A percentile compares a stretch with the other conserved stretches of the same genome.
Conservation (phyloP, 2,888 invertebrate genomes). For the Parnassius apollo region DNA sequence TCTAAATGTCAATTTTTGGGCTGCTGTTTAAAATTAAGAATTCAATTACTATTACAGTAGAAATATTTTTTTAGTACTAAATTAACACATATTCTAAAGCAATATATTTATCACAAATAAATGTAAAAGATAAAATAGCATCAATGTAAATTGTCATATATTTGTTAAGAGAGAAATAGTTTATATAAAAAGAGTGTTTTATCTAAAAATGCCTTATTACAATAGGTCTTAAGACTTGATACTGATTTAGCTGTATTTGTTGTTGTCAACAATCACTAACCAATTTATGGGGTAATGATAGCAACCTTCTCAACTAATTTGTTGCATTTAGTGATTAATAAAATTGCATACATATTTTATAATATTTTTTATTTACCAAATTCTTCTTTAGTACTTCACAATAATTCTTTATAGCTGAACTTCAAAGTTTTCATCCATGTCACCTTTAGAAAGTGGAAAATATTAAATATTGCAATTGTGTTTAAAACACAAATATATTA, state of each 20-base stretch:
- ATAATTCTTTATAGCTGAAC: conserved; percentile 30
- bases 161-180: conserved; percentile 71
- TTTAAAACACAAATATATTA: conserved; percentile 1
- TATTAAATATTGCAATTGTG: neutral
- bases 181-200: conserved; percentile 78
- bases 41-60: conserved; percentile 64
- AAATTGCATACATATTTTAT: conserved; percentile 80
- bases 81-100: conserved; percentile 54
- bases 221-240: conserved; percentile 77
- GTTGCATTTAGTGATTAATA: conserved; percentile 80
- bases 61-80: conserved; percentile 59
- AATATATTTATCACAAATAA: conserved; percentile 62
- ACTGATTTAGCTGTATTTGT: conserved; percentile 75
- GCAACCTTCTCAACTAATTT: conserved; percentile 74
- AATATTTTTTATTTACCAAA: conserved; percentile 42
- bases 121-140: conserved; percentile 49
- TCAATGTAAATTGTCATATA: conserved; percentile 63
- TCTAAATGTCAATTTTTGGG: conserved; percentile 66
- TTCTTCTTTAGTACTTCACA: conserved; percentile 20
- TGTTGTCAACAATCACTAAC: conserved; percentile 59
- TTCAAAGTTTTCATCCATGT: conserved; percentile 32
- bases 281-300: conserved; percentile 55
- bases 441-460: conserved; percentile 39
- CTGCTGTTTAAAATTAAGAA: conserved; percentile 59
- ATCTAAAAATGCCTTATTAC: conserved; percentile 80